phyloP scores from a whole-genome alignment of 2,888 invertebrate genomes.

The Scaptomyza polygonia region DNA sequence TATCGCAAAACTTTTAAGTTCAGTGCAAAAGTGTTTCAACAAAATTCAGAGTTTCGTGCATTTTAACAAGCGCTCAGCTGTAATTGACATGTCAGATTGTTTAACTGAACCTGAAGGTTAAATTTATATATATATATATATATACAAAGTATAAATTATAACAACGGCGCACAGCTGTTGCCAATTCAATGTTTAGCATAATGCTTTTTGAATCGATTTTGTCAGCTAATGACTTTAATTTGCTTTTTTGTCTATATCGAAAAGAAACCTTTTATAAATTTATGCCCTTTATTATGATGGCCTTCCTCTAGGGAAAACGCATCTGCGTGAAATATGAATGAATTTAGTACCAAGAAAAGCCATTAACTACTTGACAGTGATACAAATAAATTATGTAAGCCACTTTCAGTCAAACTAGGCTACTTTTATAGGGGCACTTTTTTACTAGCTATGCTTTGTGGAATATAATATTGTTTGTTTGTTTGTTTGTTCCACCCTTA shows the following conservation, averaged over 20 bases:
- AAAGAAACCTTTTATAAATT: not conserved
- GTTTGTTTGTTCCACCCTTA: too few relatives aligned
- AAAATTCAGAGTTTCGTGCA: conserved; percentile 36
- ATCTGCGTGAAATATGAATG: not conserved
- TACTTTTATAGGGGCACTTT: not conserved
- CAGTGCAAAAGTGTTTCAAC: not conserved
- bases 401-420: not conserved
- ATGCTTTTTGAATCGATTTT: conserved; percentile 16
- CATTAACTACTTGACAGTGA: conserved; percentile 7
- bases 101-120: conserved; percentile 64
- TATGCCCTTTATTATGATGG: not conserved
- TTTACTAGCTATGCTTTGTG: not conserved
- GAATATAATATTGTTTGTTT: too few relatives aligned
- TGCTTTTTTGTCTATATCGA: not conserved
- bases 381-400: conserved; percentile 8
- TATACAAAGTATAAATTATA: conserved; percentile 1
- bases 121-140: conserved; percentile 4
- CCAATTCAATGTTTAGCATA: conserved; percentile 8
- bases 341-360: not conserved
- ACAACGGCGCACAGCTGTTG: conserved; percentile 34
- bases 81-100: conserved; percentile 72
- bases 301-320: not conserved
- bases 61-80: conserved; percentile 47
- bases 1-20: not conserved
- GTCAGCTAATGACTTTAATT: conserved; percentile 11